Evolutionary conservation across 2,797 vertebrate genomes (phyloP), one percentile per base, ranked within the genome.

Genomic region (Aeoliscus strigatus): DNA sequence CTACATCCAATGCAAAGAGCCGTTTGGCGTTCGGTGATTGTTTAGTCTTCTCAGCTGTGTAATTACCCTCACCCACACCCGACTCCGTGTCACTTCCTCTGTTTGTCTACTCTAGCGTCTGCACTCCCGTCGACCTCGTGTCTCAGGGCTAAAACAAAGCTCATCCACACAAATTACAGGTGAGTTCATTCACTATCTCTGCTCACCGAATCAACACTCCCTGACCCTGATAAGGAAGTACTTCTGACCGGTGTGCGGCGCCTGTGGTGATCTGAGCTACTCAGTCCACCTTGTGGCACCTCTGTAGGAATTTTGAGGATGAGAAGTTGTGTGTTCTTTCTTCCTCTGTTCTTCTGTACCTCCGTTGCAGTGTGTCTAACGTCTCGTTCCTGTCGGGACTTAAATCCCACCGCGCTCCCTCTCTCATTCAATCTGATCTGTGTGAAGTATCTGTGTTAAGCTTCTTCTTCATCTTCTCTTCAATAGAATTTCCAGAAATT

Each of bases 391-490:
- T 50, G 46, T 37, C 43, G 28, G 45, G 34, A 43, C 27, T 45
- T 70, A 63, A 66, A 60, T 75, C 52, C 39, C 50, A 42, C 43
- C 54, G 46, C 38, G 5, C 48, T 49, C 40, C 47, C 35, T 35
- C 46, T 77, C 62, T 61, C 53, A 69, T 73, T 59, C 36, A 49
- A 68, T 73, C 39, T 58, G 49, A 75, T 72, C 39, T 42, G 29
- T 29, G 27, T 29, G 27, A 29, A 12, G 27, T 29, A 29, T 29
- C 12, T 29, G 11, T 42, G 39, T 53, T 75, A 74, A 74, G 67
- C 45, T 59, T 52, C 47, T 58, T 66, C 70, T 66, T 72, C 46
- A 68, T 59, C 61, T 46, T 39, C 27, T 50, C 14, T 54, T 64
- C 44, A 70, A 52, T 43, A 60, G 51, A 66, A 66, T 66, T 74